These are phyloP conservation scores for Lamellibrachia satsuma DNA, from an alignment of 2,888 invertebrate species.

Conservation along the genomic window DNA sequence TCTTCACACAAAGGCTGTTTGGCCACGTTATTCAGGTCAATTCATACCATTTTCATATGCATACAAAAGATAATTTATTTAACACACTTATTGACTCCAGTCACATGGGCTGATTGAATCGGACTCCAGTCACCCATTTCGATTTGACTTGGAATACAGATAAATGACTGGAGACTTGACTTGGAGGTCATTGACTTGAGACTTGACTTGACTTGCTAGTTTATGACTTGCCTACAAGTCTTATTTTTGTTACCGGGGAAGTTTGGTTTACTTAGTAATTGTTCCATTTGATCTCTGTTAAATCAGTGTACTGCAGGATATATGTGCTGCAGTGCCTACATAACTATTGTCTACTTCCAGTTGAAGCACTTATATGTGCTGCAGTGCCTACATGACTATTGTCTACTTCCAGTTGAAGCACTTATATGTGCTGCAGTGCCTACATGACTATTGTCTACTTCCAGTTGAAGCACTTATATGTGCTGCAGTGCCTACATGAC, in stretches of 20 bases:
- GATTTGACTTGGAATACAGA: too few relatives aligned
- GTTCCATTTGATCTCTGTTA: not conserved
- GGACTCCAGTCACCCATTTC: too few relatives aligned
- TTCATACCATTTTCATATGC: too few relatives aligned
- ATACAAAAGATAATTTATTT: too few relatives aligned
- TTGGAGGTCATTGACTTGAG: too few relatives aligned
- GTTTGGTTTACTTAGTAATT: not conserved
- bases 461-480: conserved; percentile 48
- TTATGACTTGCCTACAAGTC: not conserved
- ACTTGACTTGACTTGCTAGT: too few relatives aligned
- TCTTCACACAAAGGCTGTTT: not conserved
- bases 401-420: conserved; percentile 45
- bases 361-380: conserved; percentile 36
- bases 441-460: conserved; percentile 40
- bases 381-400: too few relatives aligned
- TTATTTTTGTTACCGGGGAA: not conserved
- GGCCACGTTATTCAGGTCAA: too few relatives aligned
- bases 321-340: not conserved
- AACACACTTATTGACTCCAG: too few relatives aligned
- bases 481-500: too few relatives aligned
- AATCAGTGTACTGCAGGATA: not conserved
- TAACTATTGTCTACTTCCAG: conserved; percentile 46
- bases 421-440: conserved; percentile 36
- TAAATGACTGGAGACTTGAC: too few relatives aligned
- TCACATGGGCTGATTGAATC: too few relatives aligned